Evolutionary conservation across 1,140 invertebrate species (phyloP), one percentile per base, ranked within the genome.

Genomic region (Conopomorpha cramerella): DNA sequence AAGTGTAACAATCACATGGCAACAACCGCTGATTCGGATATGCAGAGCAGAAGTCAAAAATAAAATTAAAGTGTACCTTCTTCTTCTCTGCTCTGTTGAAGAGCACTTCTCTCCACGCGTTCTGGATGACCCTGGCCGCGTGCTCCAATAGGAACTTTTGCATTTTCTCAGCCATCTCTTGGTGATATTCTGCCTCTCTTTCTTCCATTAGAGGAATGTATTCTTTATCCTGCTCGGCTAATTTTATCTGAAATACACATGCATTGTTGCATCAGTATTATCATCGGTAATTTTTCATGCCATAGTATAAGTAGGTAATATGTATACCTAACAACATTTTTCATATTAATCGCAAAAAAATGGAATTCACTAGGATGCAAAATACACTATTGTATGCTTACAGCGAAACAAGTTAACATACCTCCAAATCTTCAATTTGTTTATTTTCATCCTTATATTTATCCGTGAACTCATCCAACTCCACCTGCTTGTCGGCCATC

Each of bases 201-300:
- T 77, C 71, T 16, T 46, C 68, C 77, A 79, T 79, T 4, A 77
- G 41, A 8, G 77, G 77, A 11, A 70, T 51, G 19, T 74, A 79
- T 13, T 66, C 56, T 26, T 53, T 55, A 34, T 77, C 59, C 43
- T 79, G 77, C 33, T 73, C 62, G 12, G 55, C 71, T 41, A 79
- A 15, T 10, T 23, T 4, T 23, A 23, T 4, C 4, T 23, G 10
- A 23, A 23, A 29, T 31, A 7, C 11, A 7, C 12, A n/a, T 15
- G 11, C 4, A 16, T 16, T 14, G 19, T 23, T 10, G 19, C 4
- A 6, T 4, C 10, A 6, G 10, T 4, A 23, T 23, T 23, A 23
- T 23, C 19, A 23, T 4, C 4, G 4, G 4, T 10, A 10, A 10
- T 23, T 6, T 23, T 6, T 23, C 19, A 23, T 23, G 19, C 10